Percentiles rank a stretch among this genome's conserved stretches.
These are phyloP conservation scores for Drusus annulatus DNA, from an alignment of 1,140 invertebrate genomes.

Conservation along the genomic window DNA sequence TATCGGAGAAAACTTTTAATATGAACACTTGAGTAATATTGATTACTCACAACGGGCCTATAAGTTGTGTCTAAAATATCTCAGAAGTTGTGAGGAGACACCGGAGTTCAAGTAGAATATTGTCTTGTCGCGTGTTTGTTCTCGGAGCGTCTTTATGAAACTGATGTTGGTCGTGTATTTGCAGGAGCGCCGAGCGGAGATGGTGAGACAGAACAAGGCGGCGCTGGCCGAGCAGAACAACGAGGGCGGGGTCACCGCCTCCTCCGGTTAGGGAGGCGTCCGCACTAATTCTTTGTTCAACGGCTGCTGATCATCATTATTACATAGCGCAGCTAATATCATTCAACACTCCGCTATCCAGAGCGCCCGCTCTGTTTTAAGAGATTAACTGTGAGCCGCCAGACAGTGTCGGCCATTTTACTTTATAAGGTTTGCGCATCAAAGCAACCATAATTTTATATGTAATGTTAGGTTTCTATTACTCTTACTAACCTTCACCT, in stretches of 20 bases:
- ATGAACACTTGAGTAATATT: too few relatives aligned
- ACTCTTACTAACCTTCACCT: slow-evolving; percentile 22
- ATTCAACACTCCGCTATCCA: slow-evolving; percentile 8
- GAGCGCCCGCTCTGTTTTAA: slow-evolving; percentile 30
- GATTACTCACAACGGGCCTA: too few relatives aligned
- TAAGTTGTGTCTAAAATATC: too few relatives aligned
- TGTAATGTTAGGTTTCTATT: slow-evolving; percentile 45
- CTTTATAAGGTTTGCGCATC: neutral
- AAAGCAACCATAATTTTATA: slow-evolving; percentile 37
- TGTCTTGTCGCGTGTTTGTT: too few relatives aligned
- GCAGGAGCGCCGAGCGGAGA: slow-evolving; percentile 87
- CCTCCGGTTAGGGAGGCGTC: slow-evolving; percentile 73
- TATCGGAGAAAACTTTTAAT: too few relatives aligned
- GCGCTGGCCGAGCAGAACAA: slow-evolving; percentile 68
- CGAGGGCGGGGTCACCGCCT: slow-evolving; percentile 70
- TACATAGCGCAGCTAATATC: slow-evolving; percentile 8
- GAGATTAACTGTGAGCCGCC: slow-evolving; percentile 11
- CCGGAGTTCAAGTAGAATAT: too few relatives aligned
- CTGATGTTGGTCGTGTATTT: slow-evolving; percentile 61
- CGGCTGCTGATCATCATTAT: slow-evolving; percentile 50
- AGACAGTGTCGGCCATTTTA: slow-evolving; percentile 2
- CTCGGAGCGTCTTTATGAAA: neutral
- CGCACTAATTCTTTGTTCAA: slow-evolving; percentile 58
- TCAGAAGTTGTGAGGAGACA: too few relatives aligned
- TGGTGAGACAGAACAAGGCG: slow-evolving; percentile 89